Evolutionary conservation across 2,797 vertebrate genomes (phyloP).

Genomic region (Typhlichthys eigenmanni): DNA sequence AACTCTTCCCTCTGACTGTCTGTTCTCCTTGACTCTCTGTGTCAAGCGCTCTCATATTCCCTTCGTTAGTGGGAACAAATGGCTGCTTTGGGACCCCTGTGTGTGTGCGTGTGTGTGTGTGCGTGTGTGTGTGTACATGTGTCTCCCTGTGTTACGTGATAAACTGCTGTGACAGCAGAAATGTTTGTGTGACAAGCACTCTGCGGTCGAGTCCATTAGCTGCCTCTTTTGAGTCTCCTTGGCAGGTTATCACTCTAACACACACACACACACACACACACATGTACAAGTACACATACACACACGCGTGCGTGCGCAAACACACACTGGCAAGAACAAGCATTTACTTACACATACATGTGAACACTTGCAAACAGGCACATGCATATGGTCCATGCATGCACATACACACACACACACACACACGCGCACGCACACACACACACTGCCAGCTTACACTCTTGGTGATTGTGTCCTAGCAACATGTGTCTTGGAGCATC

Average conservation of each 20-base stretch:
- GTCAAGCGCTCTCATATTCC: constrained; percentile 46
- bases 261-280: constrained; percentile 13
- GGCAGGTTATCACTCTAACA: constrained; percentile 65
- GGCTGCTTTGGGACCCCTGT: constrained; percentile 67
- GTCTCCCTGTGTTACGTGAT: constrained; percentile 65
- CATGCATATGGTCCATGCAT: constrained; percentile 7
- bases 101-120: constrained; percentile 25
- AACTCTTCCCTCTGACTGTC: constrained; percentile 74
- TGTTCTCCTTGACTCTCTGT: constrained; percentile 63
- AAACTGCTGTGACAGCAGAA: constrained; percentile 81
- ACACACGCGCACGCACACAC: constrained; percentile 16
- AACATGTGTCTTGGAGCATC: constrained; percentile 58
- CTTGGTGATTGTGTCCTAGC: constrained; percentile 59
- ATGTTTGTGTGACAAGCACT: constrained; percentile 82
- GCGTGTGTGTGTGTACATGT: constrained; percentile 18
- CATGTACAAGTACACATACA: constrained; percentile 24
- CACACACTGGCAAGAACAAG: constrained; percentile 36
- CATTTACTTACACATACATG: constrained; percentile 14
- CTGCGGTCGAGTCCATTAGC: constrained; percentile 73
- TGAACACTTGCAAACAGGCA: constrained; percentile 17
- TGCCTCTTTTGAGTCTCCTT: constrained; percentile 72
- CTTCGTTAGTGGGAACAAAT: constrained; percentile 75
- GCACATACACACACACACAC: constrained; percentile 3
- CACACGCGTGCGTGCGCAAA: constrained; percentile 38
- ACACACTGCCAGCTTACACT: constrained; percentile 40